Percentiles rank a stretch among this genome's conserved stretches.
These are phyloP conservation scores for Mus musculus DNA, from an alignment of 2,113 vertebrate species.

Conservation along the genomic window DNA sequence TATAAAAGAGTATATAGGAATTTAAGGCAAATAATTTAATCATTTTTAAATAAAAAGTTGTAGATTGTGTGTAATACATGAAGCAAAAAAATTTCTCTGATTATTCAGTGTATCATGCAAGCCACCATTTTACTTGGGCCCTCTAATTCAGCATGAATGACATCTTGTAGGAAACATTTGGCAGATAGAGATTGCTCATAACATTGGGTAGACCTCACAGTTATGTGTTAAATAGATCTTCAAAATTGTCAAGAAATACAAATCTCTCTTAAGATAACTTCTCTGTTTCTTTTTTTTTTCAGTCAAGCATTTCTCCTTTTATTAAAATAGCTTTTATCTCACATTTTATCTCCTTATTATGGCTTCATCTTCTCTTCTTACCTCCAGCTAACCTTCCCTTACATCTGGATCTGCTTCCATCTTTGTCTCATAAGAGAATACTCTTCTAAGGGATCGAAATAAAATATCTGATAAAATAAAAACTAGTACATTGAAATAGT, in stretches of 20 bases:
- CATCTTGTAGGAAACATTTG: neutral
- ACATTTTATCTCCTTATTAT: neutral
- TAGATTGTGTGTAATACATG: neutral
- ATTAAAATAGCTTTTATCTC: neutral
- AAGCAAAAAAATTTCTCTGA: neutral
- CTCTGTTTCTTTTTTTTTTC: neutral
- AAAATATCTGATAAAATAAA: neutral
- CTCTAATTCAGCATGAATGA: neutral
- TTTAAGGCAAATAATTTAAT: neutral
- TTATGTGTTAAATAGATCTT: neutral
- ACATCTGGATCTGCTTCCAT: neutral
- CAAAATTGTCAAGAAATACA: neutral
- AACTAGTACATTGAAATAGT: neutral
- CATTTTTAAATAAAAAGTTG: neutral
- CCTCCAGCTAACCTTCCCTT: neutral
- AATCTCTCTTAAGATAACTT: neutral
- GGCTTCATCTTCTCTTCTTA: neutral
- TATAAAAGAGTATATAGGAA: rapidly evolving
- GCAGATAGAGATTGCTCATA: neutral
- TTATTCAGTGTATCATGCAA: rapidly evolving
- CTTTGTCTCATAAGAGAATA: neutral
- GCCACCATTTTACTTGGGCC: rapidly evolving
- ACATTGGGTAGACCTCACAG: rapidly evolving
- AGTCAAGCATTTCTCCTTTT: neutral
- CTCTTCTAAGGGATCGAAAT: neutral